A percentile compares a stretch with the other conserved stretches of the same genome.
phyloP scores from a whole-genome alignment of 2,888 invertebrate genomes.

The Andrena flavipes region DNA sequence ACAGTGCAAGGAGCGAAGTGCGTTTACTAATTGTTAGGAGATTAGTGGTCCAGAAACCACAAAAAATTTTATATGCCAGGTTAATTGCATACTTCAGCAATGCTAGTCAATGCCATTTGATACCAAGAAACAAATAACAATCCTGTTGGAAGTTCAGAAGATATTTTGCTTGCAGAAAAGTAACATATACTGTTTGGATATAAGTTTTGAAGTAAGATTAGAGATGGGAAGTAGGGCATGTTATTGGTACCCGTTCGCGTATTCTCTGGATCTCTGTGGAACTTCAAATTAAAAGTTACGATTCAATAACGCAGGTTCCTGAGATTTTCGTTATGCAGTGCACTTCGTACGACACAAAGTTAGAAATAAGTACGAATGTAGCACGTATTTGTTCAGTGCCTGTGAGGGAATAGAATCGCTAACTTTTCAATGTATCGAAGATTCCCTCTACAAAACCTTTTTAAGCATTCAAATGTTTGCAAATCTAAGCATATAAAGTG shows the following conservation, averaged over 20 bases:
- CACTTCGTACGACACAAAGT: not conserved
- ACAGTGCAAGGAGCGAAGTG: too few relatives aligned
- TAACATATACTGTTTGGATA: constrained; percentile 3
- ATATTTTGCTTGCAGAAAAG: constrained; percentile 6
- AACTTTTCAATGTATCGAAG: not conserved
- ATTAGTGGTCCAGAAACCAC: too few relatives aligned
- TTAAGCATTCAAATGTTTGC: too few relatives aligned
- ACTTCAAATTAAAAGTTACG: constrained; percentile 40
- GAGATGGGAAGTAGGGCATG: constrained; percentile 22
- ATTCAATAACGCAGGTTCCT: constrained; percentile 19
- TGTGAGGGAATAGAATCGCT: not conserved
- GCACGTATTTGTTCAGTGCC: not conserved
- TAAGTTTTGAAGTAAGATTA: constrained; percentile 34
- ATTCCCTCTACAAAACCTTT: too few relatives aligned
- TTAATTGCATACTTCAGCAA: too few relatives aligned
- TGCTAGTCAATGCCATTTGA: not conserved
- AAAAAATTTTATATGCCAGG: too few relatives aligned
- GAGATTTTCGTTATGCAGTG: not conserved
- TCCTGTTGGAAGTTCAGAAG: not conserved
- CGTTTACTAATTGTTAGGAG: too few relatives aligned
- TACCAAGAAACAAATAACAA: not conserved
- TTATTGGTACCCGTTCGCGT: constrained; percentile 25
- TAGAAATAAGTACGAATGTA: not conserved
- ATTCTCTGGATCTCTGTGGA: constrained; percentile 11
- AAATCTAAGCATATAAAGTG: too few relatives aligned